Conservation (phyloP, 2,888 invertebrate genomes). For the Heliconius sara region DNA sequence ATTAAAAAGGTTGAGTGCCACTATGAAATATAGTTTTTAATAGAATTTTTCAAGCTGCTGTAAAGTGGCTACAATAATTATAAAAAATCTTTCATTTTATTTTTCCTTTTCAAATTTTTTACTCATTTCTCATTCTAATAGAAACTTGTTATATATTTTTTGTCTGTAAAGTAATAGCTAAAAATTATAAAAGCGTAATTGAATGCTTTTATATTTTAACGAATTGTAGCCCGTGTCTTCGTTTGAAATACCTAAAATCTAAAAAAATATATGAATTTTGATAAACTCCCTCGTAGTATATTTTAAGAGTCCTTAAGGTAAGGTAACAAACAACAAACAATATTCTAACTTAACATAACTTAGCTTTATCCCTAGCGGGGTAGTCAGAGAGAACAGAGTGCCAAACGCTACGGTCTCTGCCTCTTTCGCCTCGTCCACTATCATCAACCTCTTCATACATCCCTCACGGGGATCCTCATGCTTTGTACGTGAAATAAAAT, state of each 20-base stretch:
- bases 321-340: too few species aligned
- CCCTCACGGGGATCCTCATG: too few species aligned
- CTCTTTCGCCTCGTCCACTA: too few species aligned
- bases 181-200: not conserved
- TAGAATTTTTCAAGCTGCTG: slow-evolving; percentile 15
- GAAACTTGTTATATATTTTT: not conserved
- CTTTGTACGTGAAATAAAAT: too few species aligned
- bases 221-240: not conserved
- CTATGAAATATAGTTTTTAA: slow-evolving; percentile 14
- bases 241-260: not conserved
- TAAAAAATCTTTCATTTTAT: not conserved
- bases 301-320: too few species aligned
- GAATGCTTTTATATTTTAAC: not conserved
- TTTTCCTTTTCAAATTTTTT: slow-evolving; percentile 2
- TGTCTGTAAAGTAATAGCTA: not conserved
- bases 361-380: too few species aligned
- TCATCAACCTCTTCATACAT: too few species aligned
- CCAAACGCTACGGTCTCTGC: too few species aligned
- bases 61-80: slow-evolving; percentile 8
- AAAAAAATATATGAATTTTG: not conserved
- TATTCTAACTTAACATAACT: too few species aligned
- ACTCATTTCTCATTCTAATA: not conserved
- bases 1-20: slow-evolving; percentile 7
- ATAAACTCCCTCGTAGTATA: not conserved
- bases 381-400: too few species aligned